phyloP scores from a whole-genome alignment of 2,113 vertebrate species.

The Emydocephalus ijimae region DNA sequence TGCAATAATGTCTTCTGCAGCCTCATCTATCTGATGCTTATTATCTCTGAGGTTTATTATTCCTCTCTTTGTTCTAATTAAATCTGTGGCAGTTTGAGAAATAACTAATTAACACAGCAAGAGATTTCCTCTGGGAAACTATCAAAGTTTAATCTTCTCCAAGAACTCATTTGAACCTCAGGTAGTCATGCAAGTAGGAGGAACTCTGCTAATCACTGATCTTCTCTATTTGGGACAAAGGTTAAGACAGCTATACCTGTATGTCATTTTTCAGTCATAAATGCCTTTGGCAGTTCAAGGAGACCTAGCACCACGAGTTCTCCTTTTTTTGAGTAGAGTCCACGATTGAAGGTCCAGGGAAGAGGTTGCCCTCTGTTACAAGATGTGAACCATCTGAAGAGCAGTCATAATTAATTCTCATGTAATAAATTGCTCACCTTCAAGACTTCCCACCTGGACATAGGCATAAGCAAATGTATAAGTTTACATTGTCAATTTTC shows the following conservation, averaged over 20 bases:
- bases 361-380: background rate
- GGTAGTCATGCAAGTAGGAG: conserved; percentile 20
- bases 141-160: conserved; percentile 32
- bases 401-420: background rate
- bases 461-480: background rate
- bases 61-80: conserved; percentile 36
- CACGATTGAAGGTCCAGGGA: background rate
- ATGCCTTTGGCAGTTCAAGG: background rate
- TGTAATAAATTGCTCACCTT: background rate
- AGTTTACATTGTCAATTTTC: background rate
- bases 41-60: conserved; percentile 24
- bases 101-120: conserved; percentile 22
- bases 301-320: background rate
- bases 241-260: conserved; percentile 7
- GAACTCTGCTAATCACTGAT: conserved; percentile 13
- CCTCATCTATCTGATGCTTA: background rate
- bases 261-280: background rate
- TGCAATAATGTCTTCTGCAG: background rate
- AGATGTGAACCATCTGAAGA: background rate
- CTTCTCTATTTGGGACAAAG: background rate
- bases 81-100: conserved; percentile 26
- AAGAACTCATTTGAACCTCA: conserved; percentile 14
- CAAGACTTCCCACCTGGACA: background rate
- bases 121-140: conserved; percentile 31
- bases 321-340: background rate